A percentile compares a stretch with the other conserved stretches of the same genome.
Conservation (phyloP, 2,888 invertebrate species). For the Auanema sp. region DNA sequence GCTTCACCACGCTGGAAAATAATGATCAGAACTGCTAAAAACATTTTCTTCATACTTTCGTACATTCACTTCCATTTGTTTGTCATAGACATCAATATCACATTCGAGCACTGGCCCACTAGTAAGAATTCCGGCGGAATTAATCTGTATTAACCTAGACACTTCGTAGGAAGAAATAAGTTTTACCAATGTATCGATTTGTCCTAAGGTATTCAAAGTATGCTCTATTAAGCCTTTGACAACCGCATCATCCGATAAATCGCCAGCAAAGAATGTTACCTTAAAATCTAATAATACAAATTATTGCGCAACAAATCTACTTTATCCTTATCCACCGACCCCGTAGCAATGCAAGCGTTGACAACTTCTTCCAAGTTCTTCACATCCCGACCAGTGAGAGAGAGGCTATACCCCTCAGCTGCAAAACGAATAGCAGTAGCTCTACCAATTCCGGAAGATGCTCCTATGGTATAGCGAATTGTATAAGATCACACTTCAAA, state of each 20-base stretch:
- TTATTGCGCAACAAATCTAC: conserved; percentile 15
- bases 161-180: no score
- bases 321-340: conserved; percentile 26
- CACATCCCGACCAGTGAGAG: conserved; percentile 53
- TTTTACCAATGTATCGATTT: conserved; percentile 57
- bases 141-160: conserved; percentile 54
- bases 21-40: conserved; percentile 1
- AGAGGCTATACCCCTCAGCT: conserved; percentile 48
- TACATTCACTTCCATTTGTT: conserved; percentile 82
- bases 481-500: no score
- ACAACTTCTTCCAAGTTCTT: conserved; percentile 40
- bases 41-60: conserved; percentile 50
- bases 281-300: conserved; percentile 22
- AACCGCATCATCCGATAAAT: conserved; percentile 59
- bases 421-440: conserved; percentile 55
- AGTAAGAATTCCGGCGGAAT: conserved; percentile 58
- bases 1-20: conserved; percentile 50
- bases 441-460: conserved; percentile 56
- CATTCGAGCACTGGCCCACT: conserved; percentile 49
- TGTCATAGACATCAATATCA: conserved; percentile 76
- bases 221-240: conserved; percentile 46
- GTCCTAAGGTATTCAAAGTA: conserved; percentile 50
- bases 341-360: conserved; percentile 40
- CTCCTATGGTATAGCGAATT: conserved; percentile 43
- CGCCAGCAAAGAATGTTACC: conserved; percentile 65